Evolutionary conservation across 2,888 invertebrate genomes (phyloP).

Genomic region (Neoscelio sp.): DNA sequence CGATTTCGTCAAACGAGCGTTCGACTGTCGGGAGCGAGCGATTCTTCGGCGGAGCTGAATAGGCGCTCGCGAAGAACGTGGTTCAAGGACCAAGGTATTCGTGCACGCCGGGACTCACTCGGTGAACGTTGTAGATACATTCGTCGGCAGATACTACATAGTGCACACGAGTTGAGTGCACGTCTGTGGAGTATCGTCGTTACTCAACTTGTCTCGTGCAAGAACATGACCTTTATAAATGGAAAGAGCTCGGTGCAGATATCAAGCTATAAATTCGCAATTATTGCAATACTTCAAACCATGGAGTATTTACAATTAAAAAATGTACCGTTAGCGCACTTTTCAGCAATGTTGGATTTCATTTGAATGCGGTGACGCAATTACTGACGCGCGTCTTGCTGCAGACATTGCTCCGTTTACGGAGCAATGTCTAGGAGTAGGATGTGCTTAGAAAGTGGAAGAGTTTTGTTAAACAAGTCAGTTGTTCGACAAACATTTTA

Average conservation of each 20-base stretch:
- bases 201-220: conserved; percentile 75
- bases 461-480: too few relatives aligned
- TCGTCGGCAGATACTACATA: conserved; percentile 63
- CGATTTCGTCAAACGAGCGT: conserved; percentile 38
- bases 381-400: conserved; percentile 31
- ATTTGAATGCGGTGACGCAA: conserved; percentile 19
- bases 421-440: too few relatives aligned
- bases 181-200: conserved; percentile 68
- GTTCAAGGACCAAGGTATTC: conserved; percentile 67
- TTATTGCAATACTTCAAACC: conserved; percentile 59
- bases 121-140: conserved; percentile 66
- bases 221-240: conserved; percentile 75
- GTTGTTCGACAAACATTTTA: too few relatives aligned
- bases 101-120: conserved; percentile 57
- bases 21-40: conserved; percentile 12
- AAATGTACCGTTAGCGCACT: conserved; percentile 10
- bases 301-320: conserved; percentile 5
- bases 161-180: conserved; percentile 62
- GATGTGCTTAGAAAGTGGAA: too few relatives aligned
- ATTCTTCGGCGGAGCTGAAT: conserved; percentile 40
- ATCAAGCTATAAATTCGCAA: conserved; percentile 66
- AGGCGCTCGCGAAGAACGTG: conserved; percentile 48
- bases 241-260: conserved; percentile 56
- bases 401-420: conserved; percentile 1
- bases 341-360: conserved; percentile 9